These are phyloP conservation scores for Pristionchus fissidentatus DNA, from an alignment of 2,888 invertebrate species.

Conservation along the genomic window DNA sequence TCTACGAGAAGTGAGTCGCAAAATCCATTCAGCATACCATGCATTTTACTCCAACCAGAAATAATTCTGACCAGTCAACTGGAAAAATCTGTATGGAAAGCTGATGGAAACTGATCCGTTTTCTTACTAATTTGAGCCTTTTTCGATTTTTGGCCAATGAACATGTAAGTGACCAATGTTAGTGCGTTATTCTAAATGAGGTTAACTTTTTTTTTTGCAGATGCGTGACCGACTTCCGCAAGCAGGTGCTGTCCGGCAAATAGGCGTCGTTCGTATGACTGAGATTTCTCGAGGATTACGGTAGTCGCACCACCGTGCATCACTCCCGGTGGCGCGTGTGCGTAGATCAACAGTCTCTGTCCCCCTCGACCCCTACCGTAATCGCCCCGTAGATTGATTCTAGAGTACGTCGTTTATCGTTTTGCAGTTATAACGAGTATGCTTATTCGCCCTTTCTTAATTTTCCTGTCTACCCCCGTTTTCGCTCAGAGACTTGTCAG, in stretches of 20 bases:
- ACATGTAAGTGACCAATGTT: too few species aligned
- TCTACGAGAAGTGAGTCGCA: slow-evolving; percentile 50
- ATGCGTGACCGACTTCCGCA: slow-evolving; percentile 46
- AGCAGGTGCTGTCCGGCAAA: slow-evolving; percentile 46
- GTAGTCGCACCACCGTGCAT: slow-evolving; percentile 26
- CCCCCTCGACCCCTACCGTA: not conserved
- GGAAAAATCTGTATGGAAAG: not conserved
- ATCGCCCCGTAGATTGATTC: slow-evolving; percentile 25
- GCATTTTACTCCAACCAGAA: too few species aligned
- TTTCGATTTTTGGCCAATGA: not conserved
- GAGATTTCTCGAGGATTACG: slow-evolving; percentile 15
- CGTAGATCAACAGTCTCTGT: not conserved
- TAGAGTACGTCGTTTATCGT: slow-evolving; percentile 30
- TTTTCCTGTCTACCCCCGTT: slow-evolving; percentile 18
- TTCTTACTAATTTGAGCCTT: not conserved
- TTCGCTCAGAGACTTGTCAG: slow-evolving; percentile 46
- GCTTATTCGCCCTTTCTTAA: slow-evolving; percentile 35
- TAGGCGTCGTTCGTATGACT: slow-evolving; percentile 13
- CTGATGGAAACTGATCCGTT: not conserved
- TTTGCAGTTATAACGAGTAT: slow-evolving; percentile 39
- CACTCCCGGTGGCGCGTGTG: slow-evolving; percentile 24
- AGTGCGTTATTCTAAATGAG: not conserved
- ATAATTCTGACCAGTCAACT: too few species aligned
- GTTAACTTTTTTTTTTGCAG: not conserved
- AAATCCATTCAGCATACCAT: too few species aligned